These are phyloP conservation scores for Toxonevra muliebris DNA, from an alignment of 2,888 invertebrate species.

Conservation along the genomic window DNA sequence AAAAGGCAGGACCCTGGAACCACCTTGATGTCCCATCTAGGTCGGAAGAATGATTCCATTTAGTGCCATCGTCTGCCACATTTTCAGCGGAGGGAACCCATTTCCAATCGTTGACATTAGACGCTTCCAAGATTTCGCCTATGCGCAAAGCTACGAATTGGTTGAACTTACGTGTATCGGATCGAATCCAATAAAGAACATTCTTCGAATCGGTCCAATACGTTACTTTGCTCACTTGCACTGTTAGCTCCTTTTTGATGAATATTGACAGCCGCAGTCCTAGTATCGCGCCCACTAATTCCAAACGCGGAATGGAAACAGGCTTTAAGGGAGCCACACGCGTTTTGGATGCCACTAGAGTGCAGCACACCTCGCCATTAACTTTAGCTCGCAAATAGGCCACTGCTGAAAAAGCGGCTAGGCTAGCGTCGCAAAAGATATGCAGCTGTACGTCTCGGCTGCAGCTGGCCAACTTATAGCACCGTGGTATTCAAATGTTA, in stretches of 20 bases:
- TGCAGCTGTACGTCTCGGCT: constrained; percentile 2
- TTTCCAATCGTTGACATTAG: background rate
- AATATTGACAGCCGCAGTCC: constrained; percentile 11
- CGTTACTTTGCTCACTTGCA: too few species aligned
- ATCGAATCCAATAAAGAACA: too few species aligned
- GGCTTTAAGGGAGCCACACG: constrained; percentile 4
- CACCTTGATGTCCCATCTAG: constrained; percentile 15
- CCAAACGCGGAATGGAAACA: background rate
- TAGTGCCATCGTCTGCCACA: constrained; percentile 32
- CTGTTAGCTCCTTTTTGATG: constrained; percentile 6
- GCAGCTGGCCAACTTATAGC: constrained; percentile 1
- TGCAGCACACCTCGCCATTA: background rate
- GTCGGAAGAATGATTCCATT: constrained; percentile 23
- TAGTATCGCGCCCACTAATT: constrained; percentile 15
- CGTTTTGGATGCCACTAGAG: constrained; percentile 24
- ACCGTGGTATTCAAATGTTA: constrained; percentile 19
- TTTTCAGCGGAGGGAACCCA: constrained; percentile 7
- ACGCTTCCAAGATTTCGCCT: constrained; percentile 30
- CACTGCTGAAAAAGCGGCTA: constrained; percentile 8
- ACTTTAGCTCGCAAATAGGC: constrained; percentile 14
- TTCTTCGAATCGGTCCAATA: too few species aligned
- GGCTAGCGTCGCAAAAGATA: constrained; percentile 24
- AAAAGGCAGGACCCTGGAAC: constrained; percentile 23
- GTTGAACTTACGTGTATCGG: too few species aligned
- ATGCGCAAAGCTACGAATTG: constrained; percentile 27